Evolutionary conservation across 2,113 vertebrate genomes (phyloP).

Genomic region (Oxyruncus cristatus): DNA sequence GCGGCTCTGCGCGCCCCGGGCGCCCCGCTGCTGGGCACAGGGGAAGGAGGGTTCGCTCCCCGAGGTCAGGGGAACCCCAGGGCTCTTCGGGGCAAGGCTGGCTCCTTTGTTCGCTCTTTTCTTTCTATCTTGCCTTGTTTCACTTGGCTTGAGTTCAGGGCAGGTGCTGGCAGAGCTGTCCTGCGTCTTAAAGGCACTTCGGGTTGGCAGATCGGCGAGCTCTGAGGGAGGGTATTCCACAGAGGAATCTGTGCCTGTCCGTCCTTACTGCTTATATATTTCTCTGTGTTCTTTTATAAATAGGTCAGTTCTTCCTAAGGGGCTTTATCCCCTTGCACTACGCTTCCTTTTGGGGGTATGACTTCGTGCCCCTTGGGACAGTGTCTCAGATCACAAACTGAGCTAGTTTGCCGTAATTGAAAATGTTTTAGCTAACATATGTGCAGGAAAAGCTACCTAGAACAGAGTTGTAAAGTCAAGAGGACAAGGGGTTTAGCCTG

Average conservation of each 20-base stretch:
- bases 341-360: neutral
- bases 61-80: neutral
- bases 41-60: neutral
- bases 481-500: neutral
- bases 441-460: neutral
- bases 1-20: neutral
- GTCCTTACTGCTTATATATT: neutral
- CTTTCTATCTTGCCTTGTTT: neutral
- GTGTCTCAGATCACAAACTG: neutral
- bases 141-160: neutral
- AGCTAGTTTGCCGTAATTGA: neutral
- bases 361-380: neutral
- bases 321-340: neutral
- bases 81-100: neutral
- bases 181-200: fast-evolving
- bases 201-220: neutral
- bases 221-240: neutral
- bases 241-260: neutral
- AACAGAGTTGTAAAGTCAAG: neutral
- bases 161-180: neutral
- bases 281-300: neutral
- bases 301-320: neutral
- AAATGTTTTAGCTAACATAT: neutral
- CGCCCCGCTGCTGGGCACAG: neutral
- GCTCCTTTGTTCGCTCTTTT: neutral